These are phyloP conservation scores for Ips nitidus DNA, from an alignment of 1,140 invertebrate genomes.

Conservation along the genomic window DNA sequence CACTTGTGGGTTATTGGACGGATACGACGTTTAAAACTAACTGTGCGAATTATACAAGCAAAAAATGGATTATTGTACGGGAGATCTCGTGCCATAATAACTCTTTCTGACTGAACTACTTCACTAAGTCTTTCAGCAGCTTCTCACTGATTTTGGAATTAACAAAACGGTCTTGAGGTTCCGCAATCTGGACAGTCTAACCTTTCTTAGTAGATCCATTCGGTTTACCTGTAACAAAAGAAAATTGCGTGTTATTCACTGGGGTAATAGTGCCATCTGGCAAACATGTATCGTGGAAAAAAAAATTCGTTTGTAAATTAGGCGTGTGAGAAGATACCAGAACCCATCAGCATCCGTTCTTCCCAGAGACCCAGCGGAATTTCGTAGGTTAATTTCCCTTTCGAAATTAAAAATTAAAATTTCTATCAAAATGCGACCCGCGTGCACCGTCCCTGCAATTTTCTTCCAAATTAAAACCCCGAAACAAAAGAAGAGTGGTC, in stretches of 20 bases:
- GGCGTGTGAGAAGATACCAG: no score
- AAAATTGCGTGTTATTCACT: constrained; percentile 11
- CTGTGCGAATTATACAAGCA: constrained; percentile 13
- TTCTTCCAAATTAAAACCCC: constrained; percentile 18
- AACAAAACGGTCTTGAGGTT: no score
- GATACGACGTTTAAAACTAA: constrained; percentile 4
- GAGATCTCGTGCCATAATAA: background rate
- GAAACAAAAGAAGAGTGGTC: constrained; percentile 30
- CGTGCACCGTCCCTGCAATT: constrained; percentile 19
- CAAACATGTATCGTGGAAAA: no score
- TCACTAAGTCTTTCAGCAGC: no score
- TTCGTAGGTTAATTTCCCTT: constrained; percentile 15
- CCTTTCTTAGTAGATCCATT: constrained; percentile 44
- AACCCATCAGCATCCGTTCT: no score
- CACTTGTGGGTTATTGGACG: constrained; percentile 19
- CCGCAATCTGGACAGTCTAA: constrained; percentile 6
- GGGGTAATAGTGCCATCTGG: no score
- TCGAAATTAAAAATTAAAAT: constrained; percentile 32
- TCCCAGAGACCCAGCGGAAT: constrained; percentile 6
- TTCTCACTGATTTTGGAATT: no score
- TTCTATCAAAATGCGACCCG: constrained; percentile 27
- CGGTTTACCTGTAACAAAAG: constrained; percentile 44
- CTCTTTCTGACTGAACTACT: background rate
- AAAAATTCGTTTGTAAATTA: no score
- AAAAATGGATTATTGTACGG: constrained; percentile 9